A percentile compares a stretch with the other conserved stretches of the same genome.
Conservation (phyloP, 2,888 invertebrate genomes). For the Furcula furcula region DNA sequence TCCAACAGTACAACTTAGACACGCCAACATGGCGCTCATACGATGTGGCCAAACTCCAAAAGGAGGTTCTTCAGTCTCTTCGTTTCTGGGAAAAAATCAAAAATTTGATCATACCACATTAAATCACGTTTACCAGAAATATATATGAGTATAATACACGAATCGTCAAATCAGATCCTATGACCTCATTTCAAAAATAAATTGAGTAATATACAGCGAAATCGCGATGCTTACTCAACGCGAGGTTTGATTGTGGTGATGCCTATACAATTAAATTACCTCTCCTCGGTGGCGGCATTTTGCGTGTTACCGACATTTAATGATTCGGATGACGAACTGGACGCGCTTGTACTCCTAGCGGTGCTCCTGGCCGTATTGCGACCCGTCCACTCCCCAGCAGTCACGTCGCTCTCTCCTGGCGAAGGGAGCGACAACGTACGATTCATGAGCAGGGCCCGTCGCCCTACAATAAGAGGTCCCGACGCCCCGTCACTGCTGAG, state of each 20-base stretch:
- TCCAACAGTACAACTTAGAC: slow-evolving; percentile 92
- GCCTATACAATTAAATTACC: slow-evolving; percentile 37
- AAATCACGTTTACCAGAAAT: slow-evolving; percentile 1
- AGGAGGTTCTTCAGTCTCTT: slow-evolving; percentile 69
- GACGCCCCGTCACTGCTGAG: slow-evolving; percentile 65
- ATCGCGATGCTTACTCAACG: slow-evolving; percentile 17
- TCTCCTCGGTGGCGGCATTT: slow-evolving; percentile 57
- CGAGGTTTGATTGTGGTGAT: not conserved
- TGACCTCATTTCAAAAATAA: slow-evolving; percentile 37
- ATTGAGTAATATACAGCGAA: slow-evolving; percentile 24
- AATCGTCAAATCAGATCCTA: slow-evolving; percentile 33
- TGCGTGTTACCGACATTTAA: slow-evolving; percentile 49
- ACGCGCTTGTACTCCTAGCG: slow-evolving; percentile 59
- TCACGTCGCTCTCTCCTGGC: slow-evolving; percentile 67
- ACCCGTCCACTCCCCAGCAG: slow-evolving; percentile 64
- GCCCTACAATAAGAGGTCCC: slow-evolving; percentile 69
- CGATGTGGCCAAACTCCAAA: slow-evolving; percentile 74
- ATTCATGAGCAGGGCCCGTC: slow-evolving; percentile 69
- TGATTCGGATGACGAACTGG: slow-evolving; percentile 70
- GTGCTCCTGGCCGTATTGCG: slow-evolving; percentile 60
- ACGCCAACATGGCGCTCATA: slow-evolving; percentile 90
- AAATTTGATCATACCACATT: not conserved
- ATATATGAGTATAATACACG: slow-evolving; percentile 15
- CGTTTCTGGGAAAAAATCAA: slow-evolving; percentile 51
- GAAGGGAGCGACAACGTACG: slow-evolving; percentile 68